These are phyloP conservation scores for Passer montanus DNA, from an alignment of 2,113 vertebrate genomes.

Conservation along the genomic window DNA sequence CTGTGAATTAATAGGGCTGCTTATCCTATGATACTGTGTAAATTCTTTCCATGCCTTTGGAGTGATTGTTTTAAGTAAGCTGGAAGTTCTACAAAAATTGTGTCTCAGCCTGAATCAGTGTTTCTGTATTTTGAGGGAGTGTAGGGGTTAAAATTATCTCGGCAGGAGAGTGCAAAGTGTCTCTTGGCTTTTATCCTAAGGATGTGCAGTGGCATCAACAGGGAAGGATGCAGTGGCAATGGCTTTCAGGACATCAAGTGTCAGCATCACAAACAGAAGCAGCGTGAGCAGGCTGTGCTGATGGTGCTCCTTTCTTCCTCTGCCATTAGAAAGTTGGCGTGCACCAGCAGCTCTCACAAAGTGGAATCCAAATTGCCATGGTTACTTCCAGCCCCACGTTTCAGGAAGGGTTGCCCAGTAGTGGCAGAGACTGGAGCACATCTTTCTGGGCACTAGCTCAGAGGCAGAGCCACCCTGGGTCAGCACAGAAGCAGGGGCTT, in stretches of 20 bases:
- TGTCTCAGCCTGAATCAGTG: neutral
- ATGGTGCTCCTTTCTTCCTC: constrained; percentile 16
- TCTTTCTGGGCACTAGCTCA: neutral
- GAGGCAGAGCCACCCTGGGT: neutral
- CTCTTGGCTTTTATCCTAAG: neutral
- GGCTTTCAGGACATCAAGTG: constrained; percentile 23
- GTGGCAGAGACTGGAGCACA: neutral
- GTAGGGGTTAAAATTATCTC: neutral
- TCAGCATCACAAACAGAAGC: constrained; percentile 8
- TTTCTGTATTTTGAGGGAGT: neutral
- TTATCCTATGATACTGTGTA: neutral
- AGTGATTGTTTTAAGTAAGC: neutral
- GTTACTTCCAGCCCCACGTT: neutral
- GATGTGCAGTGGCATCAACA: neutral
- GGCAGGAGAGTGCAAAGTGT: neutral
- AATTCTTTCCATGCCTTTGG: neutral
- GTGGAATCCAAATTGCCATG: neutral
- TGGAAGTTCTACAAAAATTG: neutral
- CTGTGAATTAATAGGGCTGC: neutral
- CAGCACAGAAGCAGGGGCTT: neutral
- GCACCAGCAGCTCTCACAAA: neutral
- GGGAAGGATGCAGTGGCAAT: neutral
- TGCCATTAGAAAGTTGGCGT: neutral
- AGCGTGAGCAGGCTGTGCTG: neutral
- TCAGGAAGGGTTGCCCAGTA: neutral